Evolutionary conservation across 1,140 invertebrate genomes (phyloP).

Genomic region (Daktulosphaira vitifoliae): DNA sequence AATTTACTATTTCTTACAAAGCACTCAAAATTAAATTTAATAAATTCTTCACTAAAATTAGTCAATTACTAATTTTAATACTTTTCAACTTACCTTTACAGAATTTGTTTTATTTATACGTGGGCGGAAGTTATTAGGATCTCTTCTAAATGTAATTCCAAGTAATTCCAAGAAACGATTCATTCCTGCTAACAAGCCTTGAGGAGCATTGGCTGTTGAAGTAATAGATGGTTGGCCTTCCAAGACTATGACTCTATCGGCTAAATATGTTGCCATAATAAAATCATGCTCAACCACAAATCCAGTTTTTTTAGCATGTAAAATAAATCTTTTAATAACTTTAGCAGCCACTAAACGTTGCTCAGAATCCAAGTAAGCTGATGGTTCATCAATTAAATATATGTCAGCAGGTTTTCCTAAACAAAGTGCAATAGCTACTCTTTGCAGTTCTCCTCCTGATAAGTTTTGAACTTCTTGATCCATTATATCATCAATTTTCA

Average conservation of each 20-base stretch:
- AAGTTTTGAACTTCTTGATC: constrained; percentile 98
- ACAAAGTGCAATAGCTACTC: constrained; percentile 91
- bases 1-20: background rate
- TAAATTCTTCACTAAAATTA: too few species aligned
- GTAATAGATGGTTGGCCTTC: constrained; percentile 84
- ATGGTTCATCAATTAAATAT: constrained; percentile 98
- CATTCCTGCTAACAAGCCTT: constrained; percentile 94
- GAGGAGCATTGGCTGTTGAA: constrained; percentile 83
- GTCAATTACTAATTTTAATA: background rate
- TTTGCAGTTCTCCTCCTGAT: constrained; percentile 97
- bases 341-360: constrained; percentile 99
- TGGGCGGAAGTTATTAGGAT: constrained; percentile 97
- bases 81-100: constrained; percentile 66
- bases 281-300: constrained; percentile 99
- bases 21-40: background rate
- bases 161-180: constrained; percentile 94
- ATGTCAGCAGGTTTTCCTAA: constrained; percentile 98
- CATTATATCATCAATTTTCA: constrained; percentile 96
- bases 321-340: constrained; percentile 96
- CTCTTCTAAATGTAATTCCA: constrained; percentile 95
- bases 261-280: constrained; percentile 99
- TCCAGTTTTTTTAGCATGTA: constrained; percentile 98
- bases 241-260: constrained; percentile 97
- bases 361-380: constrained; percentile 98
- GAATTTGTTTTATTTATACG: constrained; percentile 96